Evolutionary conservation across 2,113 vertebrate genomes (phyloP).

Genomic region (Mormyrus lacerda): DNA sequence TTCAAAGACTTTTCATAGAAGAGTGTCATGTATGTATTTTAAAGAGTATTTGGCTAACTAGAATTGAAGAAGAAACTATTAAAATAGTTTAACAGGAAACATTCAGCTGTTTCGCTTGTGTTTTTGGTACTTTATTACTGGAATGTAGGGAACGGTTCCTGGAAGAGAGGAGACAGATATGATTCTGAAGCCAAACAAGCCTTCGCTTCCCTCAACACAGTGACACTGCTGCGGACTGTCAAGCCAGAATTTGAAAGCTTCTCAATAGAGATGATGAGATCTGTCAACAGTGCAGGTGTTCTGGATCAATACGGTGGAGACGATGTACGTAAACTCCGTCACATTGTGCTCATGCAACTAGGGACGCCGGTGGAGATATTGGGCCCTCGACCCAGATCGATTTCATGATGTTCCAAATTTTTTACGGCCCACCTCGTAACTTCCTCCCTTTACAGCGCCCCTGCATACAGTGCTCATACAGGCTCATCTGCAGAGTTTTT

Average conservation of each 20-base stretch:
- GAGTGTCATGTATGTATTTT: background rate
- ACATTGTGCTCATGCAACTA: background rate
- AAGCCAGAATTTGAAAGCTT: conserved; percentile 95
- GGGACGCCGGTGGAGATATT: background rate
- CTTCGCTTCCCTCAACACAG: conserved; percentile 78
- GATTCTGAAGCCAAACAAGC: conserved; percentile 85
- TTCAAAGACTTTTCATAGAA: background rate
- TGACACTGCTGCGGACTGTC: conserved; percentile 85
- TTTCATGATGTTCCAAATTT: background rate
- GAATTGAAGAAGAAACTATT: background rate
- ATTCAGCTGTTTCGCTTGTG: background rate
- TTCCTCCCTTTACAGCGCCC: background rate
- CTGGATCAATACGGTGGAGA: conserved; percentile 66
- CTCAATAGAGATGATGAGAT: conserved; percentile 82
- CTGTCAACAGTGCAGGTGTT: conserved; percentile 67
- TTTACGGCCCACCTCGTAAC: background rate
- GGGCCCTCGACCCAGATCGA: background rate
- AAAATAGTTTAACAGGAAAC: background rate
- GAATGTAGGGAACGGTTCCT: conserved; percentile 82
- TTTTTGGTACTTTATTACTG: conserved; percentile 7
- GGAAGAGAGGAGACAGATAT: conserved; percentile 86
- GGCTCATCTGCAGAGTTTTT: background rate
- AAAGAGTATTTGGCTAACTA: background rate
- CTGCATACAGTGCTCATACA: background rate
- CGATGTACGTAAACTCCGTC: conserved; percentile 71